Base-by-base conservation (phyloP, 2,888 invertebrate species). In the Frankliniella fusca region DNA sequence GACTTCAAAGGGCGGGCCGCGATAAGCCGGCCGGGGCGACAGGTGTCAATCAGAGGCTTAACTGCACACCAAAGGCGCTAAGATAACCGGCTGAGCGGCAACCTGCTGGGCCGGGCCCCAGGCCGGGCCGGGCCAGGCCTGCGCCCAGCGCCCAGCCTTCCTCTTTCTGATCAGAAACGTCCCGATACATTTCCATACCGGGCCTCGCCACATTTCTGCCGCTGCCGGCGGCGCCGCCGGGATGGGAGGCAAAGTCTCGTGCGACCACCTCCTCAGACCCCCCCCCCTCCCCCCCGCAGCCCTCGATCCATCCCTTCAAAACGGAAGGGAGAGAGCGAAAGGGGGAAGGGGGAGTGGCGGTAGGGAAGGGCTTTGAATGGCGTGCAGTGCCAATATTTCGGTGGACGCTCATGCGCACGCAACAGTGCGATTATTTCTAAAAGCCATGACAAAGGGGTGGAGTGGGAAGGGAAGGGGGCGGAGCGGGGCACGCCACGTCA, bases 351-450 rank as follows among this genome's bases (percentile, higher is more conserved):
- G 38, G 38, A 38, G 38, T 2, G 5, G 38, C 2, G 5, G 38
- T 2, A 38, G 38, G 70, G 70, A 12, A 27, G 23, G 70, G 70
- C 11, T 23, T 76, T 27, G 70, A 23, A 12, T 76, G 70, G 70
- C 70, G 70, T 76, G 70, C 70, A 27, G 70, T 76, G 70, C 70
- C 70, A 76, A 76, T 76, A 76, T 76, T 76, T 76, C 70, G 70
- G 70, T 76, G 70, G 70, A 27, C 70, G 70, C 12, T 27, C 70
- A 61, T 12, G 70, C 70, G 70, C 70, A 76, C 70, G 70, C 70
- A 76, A 76, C 70, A 76, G 70, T 27, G 27, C 70, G 70, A 76
- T 76, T 76, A 76, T 76, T 76, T 76, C 27, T 76, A 76, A 76
- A 76, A 76, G 54, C 70, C 70, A 76, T 27, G 70, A 12, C 70